Percentiles rank a stretch among this genome's conserved stretches.
These are phyloP conservation scores for Lepidothrix coronata DNA, from an alignment of 2,113 vertebrate species.

Conservation along the genomic window DNA sequence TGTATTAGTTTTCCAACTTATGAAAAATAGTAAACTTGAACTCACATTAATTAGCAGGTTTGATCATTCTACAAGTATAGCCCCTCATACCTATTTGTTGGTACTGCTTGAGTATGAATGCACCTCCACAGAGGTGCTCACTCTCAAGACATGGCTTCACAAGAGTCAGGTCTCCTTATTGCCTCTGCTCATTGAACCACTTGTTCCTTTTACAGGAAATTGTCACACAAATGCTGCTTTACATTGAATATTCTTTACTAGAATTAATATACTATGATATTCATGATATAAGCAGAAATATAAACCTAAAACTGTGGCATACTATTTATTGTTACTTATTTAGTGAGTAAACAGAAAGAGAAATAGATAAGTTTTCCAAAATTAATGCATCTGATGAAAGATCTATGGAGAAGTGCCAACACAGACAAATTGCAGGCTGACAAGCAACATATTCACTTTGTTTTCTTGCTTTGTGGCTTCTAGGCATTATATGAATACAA, in stretches of 20 bases:
- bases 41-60: background rate
- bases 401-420: slow-evolving; percentile 29
- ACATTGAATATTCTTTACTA: background rate
- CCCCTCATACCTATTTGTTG: background rate
- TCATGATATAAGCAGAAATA: background rate
- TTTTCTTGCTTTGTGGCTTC: slow-evolving; percentile 29
- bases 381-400: background rate
- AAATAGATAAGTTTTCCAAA: background rate
- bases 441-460: slow-evolving; percentile 35
- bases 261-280: background rate
- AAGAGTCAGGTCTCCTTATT: background rate
- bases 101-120: background rate
- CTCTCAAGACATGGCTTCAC: background rate
- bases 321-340: background rate
- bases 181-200: background rate
- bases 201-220: background rate
- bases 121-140: background rate
- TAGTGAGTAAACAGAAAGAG: background rate
- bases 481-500: slow-evolving; percentile 14
- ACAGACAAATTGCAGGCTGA: slow-evolving; percentile 32
- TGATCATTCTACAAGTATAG: background rate
- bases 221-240: background rate
- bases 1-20: background rate
- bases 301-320: background rate
- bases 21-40: background rate